These are phyloP conservation scores for Enteromius thamalakanensis DNA, from an alignment of 2,797 vertebrate species.

Conservation along the genomic window DNA sequence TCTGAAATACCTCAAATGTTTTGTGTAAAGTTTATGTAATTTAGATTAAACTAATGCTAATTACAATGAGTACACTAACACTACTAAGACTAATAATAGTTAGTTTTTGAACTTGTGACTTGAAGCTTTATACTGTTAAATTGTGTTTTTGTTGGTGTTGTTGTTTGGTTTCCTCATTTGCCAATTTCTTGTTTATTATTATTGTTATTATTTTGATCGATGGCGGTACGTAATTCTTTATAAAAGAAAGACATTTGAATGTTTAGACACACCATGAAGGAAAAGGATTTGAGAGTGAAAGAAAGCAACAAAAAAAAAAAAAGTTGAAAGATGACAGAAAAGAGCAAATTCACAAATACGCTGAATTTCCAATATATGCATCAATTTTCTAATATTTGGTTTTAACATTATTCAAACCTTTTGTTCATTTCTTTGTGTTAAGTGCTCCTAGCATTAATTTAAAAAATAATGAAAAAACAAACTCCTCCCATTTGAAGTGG, in stretches of 20 bases:
- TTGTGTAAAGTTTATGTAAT: constrained; percentile 99
- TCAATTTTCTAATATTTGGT: constrained; percentile 65
- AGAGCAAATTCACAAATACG: constrained; percentile 64
- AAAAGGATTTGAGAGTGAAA: constrained; percentile 62
- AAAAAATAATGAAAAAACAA: constrained; percentile 74
- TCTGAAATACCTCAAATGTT: constrained; percentile 99
- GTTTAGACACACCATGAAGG: constrained; percentile 79
- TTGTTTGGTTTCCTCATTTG: constrained; percentile 80
- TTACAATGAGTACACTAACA: constrained; percentile 82
- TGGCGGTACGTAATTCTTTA: constrained; percentile 54
- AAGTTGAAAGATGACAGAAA: constrained; percentile 50
- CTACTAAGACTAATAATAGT: constrained; percentile 90
- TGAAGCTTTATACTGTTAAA: constrained; percentile 99
- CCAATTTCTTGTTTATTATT: constrained; percentile 75
- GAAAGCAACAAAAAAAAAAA: constrained; percentile 33
- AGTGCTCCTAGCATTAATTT: constrained; percentile 88
- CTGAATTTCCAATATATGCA: constrained; percentile 29
- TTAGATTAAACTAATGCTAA: constrained; percentile 81
- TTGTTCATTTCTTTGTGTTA: constrained; percentile 73
- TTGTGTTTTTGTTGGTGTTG: constrained; percentile 86
- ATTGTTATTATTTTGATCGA: constrained; percentile 79
- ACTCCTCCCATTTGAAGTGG: constrained; percentile 77
- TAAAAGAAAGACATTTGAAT: constrained; percentile 92
- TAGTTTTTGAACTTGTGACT: constrained; percentile 99
- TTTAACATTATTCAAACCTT: constrained; percentile 70